Base-by-base conservation (phyloP, 2,888 invertebrate species). In the Embidobia sp. region DNA sequence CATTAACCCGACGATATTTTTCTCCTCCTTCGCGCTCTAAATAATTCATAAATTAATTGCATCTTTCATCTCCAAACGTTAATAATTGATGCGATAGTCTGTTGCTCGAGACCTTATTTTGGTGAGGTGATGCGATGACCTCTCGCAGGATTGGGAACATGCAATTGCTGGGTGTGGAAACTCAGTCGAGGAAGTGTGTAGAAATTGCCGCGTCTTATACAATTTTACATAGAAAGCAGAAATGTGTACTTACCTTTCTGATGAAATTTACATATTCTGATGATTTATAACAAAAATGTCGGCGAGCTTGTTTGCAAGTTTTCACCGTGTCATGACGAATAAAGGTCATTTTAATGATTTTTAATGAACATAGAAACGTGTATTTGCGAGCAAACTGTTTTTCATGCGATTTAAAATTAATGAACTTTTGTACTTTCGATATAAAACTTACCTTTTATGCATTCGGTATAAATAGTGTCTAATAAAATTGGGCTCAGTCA, bases 141-240 rank as follows among this genome's bases (percentile, higher is more conserved):
- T 15, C n/a, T 22, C 33, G 53, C 49, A 48, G 37, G 42, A 69
- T 49, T 57, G 42, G 29, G 33, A 48, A 22, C 57, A 49, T 49
- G 31, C 57, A 57, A 57, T 67, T 31, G 57, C 27, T 40, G 18
- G 31, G 31, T 57, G 49, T 26, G 27, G 16, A 67, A 57, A 57
- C 26, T 67, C 29, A 55, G 49, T 19, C 18, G 40, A 11, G 40
- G 26, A 37, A 48, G 15, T 37, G 31, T 26, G 42, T 16, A 48
- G 22, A 69, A 57, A 69, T 69, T 69, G 57, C 57, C 31, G 11
- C 49, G 26, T 16, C 48, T 69, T 69, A 57, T 49, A 22, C 33
- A 69, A 57, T 69, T 69, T 69, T 57, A 69, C 67, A 48, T 55
- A 67, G 37, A 46, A 37, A 55, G 31, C 55, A 26, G 15, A 48